phyloP scores from a whole-genome alignment of 2,888 invertebrate species.

The Altica lythri region DNA sequence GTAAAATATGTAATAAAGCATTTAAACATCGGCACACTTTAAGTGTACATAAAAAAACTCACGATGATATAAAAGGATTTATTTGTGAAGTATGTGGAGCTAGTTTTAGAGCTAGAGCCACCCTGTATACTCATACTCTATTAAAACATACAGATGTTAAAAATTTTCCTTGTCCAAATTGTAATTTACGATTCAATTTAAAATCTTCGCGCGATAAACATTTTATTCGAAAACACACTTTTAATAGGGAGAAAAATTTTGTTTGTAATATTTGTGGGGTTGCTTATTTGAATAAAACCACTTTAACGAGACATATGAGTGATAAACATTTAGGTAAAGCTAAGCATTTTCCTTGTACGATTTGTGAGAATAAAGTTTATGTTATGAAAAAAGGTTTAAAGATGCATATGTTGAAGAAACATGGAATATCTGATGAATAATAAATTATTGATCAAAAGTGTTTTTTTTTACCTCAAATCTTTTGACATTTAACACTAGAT shows the following conservation, averaged over 20 bases:
- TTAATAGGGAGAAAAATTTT: conserved; percentile 28
- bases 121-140: conserved; percentile 44
- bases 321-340: conserved; percentile 33
- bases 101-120: conserved; percentile 44
- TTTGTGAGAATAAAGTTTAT: conserved; percentile 31
- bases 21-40: conserved; percentile 45
- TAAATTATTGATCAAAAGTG: not conserved
- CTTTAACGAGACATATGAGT: conserved; percentile 29
- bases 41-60: conserved; percentile 43
- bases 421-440: conserved; percentile 17
- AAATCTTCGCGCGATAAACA: conserved; percentile 47
- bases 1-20: conserved; percentile 44
- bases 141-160: conserved; percentile 44
- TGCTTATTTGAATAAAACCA: conserved; percentile 32
- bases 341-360: conserved; percentile 26
- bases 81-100: conserved; percentile 47
- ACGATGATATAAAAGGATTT: conserved; percentile 43
- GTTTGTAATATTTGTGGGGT: conserved; percentile 28
- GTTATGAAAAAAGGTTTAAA: conserved; percentile 29
- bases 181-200: conserved; percentile 44
- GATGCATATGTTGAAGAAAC: conserved; percentile 32
- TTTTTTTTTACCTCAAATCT: too few relatives aligned
- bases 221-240: conserved; percentile 29
- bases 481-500: too few relatives aligned
- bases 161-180: conserved; percentile 44